Conservation (phyloP, 2,888 invertebrate species). For the Drosophila lacicola region DNA sequence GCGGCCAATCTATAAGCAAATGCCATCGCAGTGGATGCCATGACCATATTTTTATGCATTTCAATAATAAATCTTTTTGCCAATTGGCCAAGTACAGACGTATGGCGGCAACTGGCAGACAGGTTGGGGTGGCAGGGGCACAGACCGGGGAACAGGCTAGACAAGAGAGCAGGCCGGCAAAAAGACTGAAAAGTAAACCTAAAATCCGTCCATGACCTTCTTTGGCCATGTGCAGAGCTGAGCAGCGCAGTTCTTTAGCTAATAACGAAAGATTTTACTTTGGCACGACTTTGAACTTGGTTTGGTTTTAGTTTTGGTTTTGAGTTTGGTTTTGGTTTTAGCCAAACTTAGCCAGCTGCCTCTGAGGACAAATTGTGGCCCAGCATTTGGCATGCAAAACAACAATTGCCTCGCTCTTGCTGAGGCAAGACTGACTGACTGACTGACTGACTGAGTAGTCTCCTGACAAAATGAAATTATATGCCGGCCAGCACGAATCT, state of each 20-base stretch:
- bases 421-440: constrained; percentile 29
- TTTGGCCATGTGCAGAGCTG: constrained; percentile 57
- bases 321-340: constrained; percentile 18
- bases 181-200: constrained; percentile 50
- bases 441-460: constrained; percentile 28
- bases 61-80: constrained; percentile 78
- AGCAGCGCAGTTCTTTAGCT: constrained; percentile 42
- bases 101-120: constrained; percentile 11
- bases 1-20: constrained; percentile 51
- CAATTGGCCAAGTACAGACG: constrained; percentile 70
- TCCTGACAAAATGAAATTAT: constrained; percentile 70
- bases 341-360: constrained; percentile 33
- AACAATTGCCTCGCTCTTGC: constrained; percentile 22
- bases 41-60: constrained; percentile 77
- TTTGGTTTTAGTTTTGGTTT: constrained; percentile 47
- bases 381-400: constrained; percentile 78
- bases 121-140: background rate
- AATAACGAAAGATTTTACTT: constrained; percentile 64
- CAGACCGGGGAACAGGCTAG: constrained; percentile 13
- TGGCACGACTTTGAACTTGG: constrained; percentile 82
- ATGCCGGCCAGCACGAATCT: constrained; percentile 65
- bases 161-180: constrained; percentile 15
- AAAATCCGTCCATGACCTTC: constrained; percentile 81
- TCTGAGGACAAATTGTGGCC: constrained; percentile 71
- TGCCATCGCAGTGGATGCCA: constrained; percentile 34